Evolutionary conservation across 2,797 vertebrate genomes (phyloP), one percentile per base, ranked within the genome.

Genomic region (Pterois miles): DNA sequence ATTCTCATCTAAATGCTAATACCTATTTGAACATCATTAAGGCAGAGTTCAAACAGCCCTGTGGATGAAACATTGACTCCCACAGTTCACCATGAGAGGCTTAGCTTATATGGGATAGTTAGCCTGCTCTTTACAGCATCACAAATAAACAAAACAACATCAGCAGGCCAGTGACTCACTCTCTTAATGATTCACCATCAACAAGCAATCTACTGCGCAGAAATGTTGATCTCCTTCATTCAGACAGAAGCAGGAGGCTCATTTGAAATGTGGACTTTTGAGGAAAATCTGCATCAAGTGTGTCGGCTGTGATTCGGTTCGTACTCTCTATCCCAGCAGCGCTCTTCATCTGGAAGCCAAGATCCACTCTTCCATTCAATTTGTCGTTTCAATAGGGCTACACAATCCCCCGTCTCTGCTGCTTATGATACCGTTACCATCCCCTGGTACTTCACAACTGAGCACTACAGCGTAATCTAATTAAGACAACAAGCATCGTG

Each of bases 1-100:
- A 31, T 43, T 87, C 70, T 87, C 74, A 83, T 90, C 78, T 89
- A 86, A 88, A 88, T 80, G 80, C 83, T 85, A 85, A 84, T 75
- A 56, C 6, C 25, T 14, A 12, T 72, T 57, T 62, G 52, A 69
- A 53, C 25, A 57, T 69, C 43, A 87, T 87, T 63, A 53, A 36
- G 52, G 7, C 34, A 0, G 43, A 69, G 8, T 43, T 75, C 22
- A 69, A 81, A 80, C 54, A 69, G 63, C 53, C 76, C 74, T 60
- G 14, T 31, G 48, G 48, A 79, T 63, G 31, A 78, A 63, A 57
- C 71, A 43, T 62, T 10, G 9, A 13, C 43, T 34, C 46, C 57
- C 22, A 0, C 27, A 53, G 33, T 71, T 81, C 52, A 50, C 64
- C 59, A 54, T 1, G 11, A 20, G 68, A 46, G 20, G 48, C 52